These are phyloP conservation scores for Drosophila subquinaria DNA, from an alignment of 2,888 invertebrate species.

Conservation along the genomic window DNA sequence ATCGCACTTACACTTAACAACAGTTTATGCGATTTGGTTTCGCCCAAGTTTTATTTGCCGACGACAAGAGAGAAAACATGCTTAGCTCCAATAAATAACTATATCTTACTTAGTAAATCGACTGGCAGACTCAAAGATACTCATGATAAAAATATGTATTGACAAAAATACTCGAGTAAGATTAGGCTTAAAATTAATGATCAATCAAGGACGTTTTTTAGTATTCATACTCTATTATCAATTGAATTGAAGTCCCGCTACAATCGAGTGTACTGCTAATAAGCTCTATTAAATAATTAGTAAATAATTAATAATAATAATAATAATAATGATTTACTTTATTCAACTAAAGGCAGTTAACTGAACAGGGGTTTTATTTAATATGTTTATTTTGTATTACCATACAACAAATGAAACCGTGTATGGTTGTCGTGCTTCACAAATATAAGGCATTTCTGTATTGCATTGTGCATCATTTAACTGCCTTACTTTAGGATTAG, in stretches of 20 bases:
- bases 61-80: slow-evolving; percentile 15
- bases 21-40: slow-evolving; percentile 67
- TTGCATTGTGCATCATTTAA: slow-evolving; percentile 15
- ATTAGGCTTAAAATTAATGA: too few species aligned
- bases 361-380: neutral
- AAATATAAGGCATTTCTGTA: slow-evolving; percentile 11
- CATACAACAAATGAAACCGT: slow-evolving; percentile 19
- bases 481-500: neutral
- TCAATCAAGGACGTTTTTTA: too few species aligned
- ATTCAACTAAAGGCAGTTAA: neutral
- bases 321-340: too few species aligned
- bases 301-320: too few species aligned
- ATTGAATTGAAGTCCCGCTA: too few species aligned
- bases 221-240: too few species aligned
- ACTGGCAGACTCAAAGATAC: neutral
- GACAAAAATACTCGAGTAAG: too few species aligned
- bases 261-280: too few species aligned
- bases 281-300: too few species aligned
- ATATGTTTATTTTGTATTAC: neutral
- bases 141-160: too few species aligned
- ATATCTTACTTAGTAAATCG: neutral
- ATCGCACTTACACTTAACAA: slow-evolving; percentile 66
- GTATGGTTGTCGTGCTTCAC: slow-evolving; percentile 13
- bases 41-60: slow-evolving; percentile 50
- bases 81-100: neutral